These are phyloP conservation scores for Synergus itoensis DNA, from an alignment of 2,888 invertebrate species.

Conservation along the genomic window DNA sequence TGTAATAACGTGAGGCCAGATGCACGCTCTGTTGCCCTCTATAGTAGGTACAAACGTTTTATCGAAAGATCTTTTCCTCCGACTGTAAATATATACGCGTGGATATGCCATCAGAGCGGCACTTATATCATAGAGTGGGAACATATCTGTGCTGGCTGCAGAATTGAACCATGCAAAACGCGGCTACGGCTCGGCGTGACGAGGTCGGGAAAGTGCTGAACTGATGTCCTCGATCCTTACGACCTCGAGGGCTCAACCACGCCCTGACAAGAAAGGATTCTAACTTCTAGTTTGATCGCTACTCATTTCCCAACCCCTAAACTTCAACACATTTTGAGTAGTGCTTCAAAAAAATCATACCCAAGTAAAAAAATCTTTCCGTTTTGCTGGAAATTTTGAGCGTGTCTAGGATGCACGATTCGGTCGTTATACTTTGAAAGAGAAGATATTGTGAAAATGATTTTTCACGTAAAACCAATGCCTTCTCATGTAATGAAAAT, in stretches of 20 bases:
- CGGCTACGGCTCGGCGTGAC: conserved; percentile 49
- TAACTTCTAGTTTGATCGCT: background rate
- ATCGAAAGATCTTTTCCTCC: background rate
- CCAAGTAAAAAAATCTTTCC: too few species aligned
- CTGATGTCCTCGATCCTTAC: conserved; percentile 65
- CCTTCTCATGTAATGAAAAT: too few species aligned
- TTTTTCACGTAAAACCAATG: too few species aligned
- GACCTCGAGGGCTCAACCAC: conserved; percentile 46
- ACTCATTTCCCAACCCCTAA: background rate
- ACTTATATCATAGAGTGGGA: conserved; percentile 25
- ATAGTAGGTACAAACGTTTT: background rate
- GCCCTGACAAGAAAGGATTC: conserved; percentile 3
- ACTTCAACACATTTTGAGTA: too few species aligned
- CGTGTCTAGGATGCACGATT: too few species aligned
- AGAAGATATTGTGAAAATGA: too few species aligned
- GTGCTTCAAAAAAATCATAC: background rate
- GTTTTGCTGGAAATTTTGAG: too few species aligned
- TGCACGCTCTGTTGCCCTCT: background rate
- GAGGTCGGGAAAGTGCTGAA: conserved; percentile 71
- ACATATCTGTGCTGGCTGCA: conserved; percentile 42
- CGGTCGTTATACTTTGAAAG: too few species aligned
- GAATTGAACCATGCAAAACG: conserved; percentile 51
- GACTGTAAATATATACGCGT: background rate
- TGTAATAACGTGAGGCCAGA: background rate
- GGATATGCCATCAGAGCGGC: background rate